These are phyloP conservation scores for Nettapus auritus DNA, from an alignment of 2,113 vertebrate genomes.

Conservation along the genomic window DNA sequence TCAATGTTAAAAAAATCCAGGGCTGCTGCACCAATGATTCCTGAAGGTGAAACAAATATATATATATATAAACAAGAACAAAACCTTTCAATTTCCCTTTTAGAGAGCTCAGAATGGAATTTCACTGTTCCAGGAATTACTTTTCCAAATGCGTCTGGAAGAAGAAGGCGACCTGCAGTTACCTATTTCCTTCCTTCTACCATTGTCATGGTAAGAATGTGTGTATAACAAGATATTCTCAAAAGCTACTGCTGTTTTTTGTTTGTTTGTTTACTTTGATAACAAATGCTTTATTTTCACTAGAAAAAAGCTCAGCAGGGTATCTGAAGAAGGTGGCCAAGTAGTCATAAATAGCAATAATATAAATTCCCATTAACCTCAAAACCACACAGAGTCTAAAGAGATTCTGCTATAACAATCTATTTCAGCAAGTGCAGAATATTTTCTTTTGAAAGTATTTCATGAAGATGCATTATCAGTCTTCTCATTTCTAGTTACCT, in stretches of 20 bases:
- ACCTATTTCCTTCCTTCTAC: fast-evolving
- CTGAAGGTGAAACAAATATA: slow-evolving; percentile 49
- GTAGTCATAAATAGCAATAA: not conserved
- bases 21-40: slow-evolving; percentile 81
- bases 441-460: not conserved
- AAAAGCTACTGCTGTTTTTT: not conserved
- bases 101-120: not conserved
- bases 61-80: not conserved
- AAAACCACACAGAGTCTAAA: not conserved
- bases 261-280: not conserved
- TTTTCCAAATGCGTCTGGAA: not conserved
- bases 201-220: not conserved
- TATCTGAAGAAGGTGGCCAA: not conserved
- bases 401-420: not conserved
- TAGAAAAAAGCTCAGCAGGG: not conserved
- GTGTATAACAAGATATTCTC: not conserved
- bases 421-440: not conserved
- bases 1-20: slow-evolving; percentile 84
- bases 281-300: not conserved
- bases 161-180: not conserved
- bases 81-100: not conserved
- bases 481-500: not conserved
- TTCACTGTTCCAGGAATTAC: not conserved
- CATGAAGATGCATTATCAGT: not conserved
- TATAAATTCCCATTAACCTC: not conserved